Evolutionary conservation across 2,888 invertebrate species (phyloP), one percentile per base, ranked within the genome.

Genomic region (Terebella lapidaria): DNA sequence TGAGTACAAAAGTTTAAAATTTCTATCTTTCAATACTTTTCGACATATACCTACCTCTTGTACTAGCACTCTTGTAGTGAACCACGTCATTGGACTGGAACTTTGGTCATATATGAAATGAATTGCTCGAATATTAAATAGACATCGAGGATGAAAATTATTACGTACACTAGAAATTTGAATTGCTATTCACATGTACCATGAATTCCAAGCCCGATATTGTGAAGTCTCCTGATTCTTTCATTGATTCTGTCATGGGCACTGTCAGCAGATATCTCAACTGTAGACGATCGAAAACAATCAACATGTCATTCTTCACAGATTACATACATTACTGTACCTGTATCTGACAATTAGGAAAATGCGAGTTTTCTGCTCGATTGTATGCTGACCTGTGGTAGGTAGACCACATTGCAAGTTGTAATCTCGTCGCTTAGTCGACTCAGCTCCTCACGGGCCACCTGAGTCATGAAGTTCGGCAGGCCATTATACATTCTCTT

Each of bases 231-330:
- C 85, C 83, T 54, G 83, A 81, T 2, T 83, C 81, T 57, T 86
- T 82, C 72, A 84, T 72, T 0, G 83, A 81, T 1, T 83, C 84
- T 86, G 88, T 88, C 62, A 85, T 83, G 57, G 87, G 87, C n/a
- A 92, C 85, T 0, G 87, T 87, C 15, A 93, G 82, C 63, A 92
- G 81, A 80, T 90, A 91, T 0, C 92, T 90, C 64, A 78, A 63
- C 77, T 78, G 65, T 5, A 66, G 66, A 22, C 10, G n/a, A 35
- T n/a, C n/a, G n/a, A n/a, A n/a, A n/a, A n/a, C n/a, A n/a, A n/a
- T n/a, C n/a, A n/a, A n/a, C n/a, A n/a, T n/a, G n/a, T n/a, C n/a
- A n/a, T n/a, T n/a, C n/a, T n/a, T n/a, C n/a, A n/a, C n/a, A n/a
- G n/a, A n/a, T n/a, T n/a, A n/a, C n/a, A n/a, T n/a, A n/a, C n/a